Conservation (phyloP, 2,888 invertebrate genomes). For the Drosophila neotestacea region DNA sequence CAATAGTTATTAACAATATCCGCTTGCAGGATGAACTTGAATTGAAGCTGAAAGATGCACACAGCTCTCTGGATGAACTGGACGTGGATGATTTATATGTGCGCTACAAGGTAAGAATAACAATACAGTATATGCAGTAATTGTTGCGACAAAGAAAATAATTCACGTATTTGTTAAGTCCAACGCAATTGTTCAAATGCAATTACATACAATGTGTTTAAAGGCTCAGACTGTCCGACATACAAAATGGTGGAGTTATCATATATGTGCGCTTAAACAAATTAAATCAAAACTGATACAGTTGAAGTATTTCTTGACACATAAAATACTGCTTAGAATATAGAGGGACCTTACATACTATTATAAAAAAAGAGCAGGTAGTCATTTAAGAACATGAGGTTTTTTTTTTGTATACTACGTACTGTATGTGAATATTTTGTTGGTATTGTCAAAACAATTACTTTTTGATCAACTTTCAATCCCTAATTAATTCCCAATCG, state of each 20-base stretch:
- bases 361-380: too few relatives aligned
- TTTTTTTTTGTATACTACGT: too few relatives aligned
- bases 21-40: slow-evolving; percentile 89
- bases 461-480: neutral
- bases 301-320: too few relatives aligned
- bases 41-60: slow-evolving; percentile 89
- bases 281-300: too few relatives aligned
- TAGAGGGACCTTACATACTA: too few relatives aligned
- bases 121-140: neutral
- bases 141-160: too few relatives aligned
- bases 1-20: neutral
- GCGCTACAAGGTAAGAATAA: slow-evolving; percentile 92
- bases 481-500: neutral
- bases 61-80: slow-evolving; percentile 90
- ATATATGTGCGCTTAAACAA: too few relatives aligned
- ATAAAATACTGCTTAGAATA: too few relatives aligned
- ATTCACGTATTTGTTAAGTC: neutral
- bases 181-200: too few relatives aligned
- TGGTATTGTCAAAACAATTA: neutral
- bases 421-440: too few relatives aligned
- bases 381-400: too few relatives aligned
- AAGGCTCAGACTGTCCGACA: neutral
- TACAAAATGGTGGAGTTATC: too few relatives aligned
- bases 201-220: neutral
- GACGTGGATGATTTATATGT: slow-evolving; percentile 97